Percentiles rank a stretch among this genome's conserved stretches.
Evolutionary conservation across 2,888 invertebrate species (phyloP).

Genomic region (Ecliptopera silaceata): DNA sequence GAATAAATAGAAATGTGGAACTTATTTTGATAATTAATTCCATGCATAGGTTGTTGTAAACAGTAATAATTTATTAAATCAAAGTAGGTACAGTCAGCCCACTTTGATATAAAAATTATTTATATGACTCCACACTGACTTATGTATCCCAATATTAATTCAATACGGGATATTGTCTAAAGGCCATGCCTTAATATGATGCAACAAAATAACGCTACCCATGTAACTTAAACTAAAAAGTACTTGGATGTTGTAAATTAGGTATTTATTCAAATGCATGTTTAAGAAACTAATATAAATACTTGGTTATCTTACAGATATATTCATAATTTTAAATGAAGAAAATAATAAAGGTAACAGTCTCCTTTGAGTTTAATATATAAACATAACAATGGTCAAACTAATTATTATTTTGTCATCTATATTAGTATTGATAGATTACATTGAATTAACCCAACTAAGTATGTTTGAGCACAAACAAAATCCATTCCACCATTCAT

Average conservation of each 20-base stretch:
- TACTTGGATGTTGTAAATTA: background rate
- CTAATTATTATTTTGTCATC: constrained; percentile 16
- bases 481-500: constrained; percentile 20
- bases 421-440: constrained; percentile 19
- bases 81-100: no score
- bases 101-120: no score
- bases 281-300: background rate
- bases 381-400: constrained; percentile 19
- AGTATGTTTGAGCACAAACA: constrained; percentile 30
- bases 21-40: no score
- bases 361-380: constrained; percentile 20
- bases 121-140: background rate
- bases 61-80: no score
- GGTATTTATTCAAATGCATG: constrained; percentile 1
- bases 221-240: background rate
- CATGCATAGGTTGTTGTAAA: no score
- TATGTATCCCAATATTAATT: background rate
- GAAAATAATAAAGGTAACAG: constrained; percentile 21
- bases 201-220: background rate
- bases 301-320: background rate
- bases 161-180: background rate
- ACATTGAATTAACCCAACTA: constrained; percentile 21
- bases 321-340: constrained; percentile 4
- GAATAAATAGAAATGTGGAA: no score
- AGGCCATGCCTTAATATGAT: background rate